These are phyloP conservation scores for Thecophora atra DNA, from an alignment of 2,888 invertebrate genomes.

Conservation along the genomic window DNA sequence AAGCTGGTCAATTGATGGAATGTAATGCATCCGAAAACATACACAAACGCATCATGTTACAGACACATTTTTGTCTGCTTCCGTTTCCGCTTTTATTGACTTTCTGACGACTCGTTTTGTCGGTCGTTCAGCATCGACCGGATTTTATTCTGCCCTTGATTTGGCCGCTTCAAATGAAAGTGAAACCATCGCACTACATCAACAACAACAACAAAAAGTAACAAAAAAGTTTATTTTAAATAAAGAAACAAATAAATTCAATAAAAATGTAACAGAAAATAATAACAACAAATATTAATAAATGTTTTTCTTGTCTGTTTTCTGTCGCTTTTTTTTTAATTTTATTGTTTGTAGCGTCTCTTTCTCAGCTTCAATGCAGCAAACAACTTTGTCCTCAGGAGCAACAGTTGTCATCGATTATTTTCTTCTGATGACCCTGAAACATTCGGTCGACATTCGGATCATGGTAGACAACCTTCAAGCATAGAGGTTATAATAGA, in stretches of 20 bases:
- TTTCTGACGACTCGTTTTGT: background rate
- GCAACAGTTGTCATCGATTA: no score
- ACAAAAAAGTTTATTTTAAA: background rate
- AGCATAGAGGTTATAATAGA: no score
- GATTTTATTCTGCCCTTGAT: background rate
- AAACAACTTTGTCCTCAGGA: no score
- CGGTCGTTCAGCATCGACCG: background rate
- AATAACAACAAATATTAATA: background rate
- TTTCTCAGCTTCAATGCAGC: no score
- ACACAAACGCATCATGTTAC: slow-evolving; percentile 5
- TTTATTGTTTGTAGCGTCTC: no score
- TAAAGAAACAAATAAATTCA: background rate
- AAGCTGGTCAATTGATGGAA: slow-evolving; percentile 45
- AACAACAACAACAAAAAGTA: slow-evolving; percentile 5
- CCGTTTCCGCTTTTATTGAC: background rate
- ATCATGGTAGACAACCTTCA: no score
- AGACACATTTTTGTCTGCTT: background rate
- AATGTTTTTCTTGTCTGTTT: no score
- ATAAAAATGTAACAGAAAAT: background rate
- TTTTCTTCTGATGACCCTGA: no score
- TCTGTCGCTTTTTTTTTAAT: no score
- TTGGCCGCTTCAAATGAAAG: background rate
- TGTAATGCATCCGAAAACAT: slow-evolving; percentile 43
- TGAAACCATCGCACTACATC: slow-evolving; percentile 2
- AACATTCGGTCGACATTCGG: no score